Conservation (phyloP, 1,140 invertebrate species). For the Littorina saxatilis region DNA sequence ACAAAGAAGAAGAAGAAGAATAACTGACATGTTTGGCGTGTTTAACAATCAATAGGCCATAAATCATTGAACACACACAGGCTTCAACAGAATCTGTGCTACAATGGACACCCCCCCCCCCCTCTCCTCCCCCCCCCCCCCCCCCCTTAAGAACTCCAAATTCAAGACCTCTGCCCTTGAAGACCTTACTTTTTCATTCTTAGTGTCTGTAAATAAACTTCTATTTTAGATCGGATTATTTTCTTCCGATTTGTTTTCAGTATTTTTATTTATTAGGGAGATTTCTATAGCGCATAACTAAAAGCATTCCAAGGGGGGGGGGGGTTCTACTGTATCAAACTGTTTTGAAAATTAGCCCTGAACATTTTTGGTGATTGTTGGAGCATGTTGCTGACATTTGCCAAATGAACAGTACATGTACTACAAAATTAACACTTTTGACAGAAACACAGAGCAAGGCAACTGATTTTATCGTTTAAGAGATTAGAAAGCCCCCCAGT, state of each 20-base stretch:
- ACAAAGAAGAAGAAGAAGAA: too few relatives aligned
- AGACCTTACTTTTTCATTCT: neutral
- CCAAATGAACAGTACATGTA: neutral
- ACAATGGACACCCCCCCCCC: neutral
- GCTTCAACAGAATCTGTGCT: neutral
- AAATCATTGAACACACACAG: too few relatives aligned
- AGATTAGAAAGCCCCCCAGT: neutral
- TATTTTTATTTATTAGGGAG: neutral
- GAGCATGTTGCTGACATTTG: neutral
- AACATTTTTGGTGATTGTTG: neutral
- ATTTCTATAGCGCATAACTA: too few relatives aligned
- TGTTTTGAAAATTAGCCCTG: neutral
- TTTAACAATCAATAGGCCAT: too few relatives aligned
- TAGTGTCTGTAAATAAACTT: too few relatives aligned
- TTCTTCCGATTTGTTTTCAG: neutral
- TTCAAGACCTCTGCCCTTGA: neutral
- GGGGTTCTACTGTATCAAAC: too few relatives aligned
- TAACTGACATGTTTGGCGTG: too few relatives aligned
- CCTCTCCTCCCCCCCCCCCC: neutral
- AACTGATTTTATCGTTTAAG: neutral
- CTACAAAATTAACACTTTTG: neutral
- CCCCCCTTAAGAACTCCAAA: too few relatives aligned
- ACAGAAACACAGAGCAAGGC: neutral
- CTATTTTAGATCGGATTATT: neutral
- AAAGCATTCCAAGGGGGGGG: too few relatives aligned